Conservation (phyloP, 1,140 invertebrate genomes). For the Oreohelix idahoensis region DNA sequence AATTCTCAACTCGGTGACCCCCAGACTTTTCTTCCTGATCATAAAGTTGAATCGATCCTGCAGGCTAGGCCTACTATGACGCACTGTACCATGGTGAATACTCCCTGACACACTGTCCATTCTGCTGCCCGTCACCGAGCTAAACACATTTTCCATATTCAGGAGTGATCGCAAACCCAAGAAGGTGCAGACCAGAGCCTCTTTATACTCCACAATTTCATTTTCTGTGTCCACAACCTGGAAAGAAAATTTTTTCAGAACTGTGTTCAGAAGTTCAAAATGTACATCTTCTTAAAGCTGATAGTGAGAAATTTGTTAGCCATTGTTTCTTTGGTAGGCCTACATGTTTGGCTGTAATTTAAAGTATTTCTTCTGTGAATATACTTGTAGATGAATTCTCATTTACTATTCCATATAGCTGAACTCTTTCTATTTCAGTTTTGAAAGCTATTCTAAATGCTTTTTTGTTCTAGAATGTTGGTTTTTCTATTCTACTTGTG, state of each 20-base stretch:
- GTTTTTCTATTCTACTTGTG: no score
- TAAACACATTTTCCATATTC: constrained; percentile 59
- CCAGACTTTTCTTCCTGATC: not conserved
- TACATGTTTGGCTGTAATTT: no score
- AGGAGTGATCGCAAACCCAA: constrained; percentile 64
- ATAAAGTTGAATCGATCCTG: constrained; percentile 16
- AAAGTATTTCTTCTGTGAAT: no score
- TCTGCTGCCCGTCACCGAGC: constrained; percentile 57
- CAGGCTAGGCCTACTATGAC: not conserved
- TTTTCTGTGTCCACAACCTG: constrained; percentile 53
- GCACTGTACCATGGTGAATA: constrained; percentile 55
- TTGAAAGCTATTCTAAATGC: no score
- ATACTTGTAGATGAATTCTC: no score
- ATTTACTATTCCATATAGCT: no score
- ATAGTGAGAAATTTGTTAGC: no score
- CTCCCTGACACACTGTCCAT: constrained; percentile 62
- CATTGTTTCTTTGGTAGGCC: no score
- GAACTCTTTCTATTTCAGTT: no score
- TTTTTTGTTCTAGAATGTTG: no score
- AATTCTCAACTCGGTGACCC: not conserved
- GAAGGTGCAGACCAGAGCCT: constrained; percentile 66
- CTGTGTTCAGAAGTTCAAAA: no score
- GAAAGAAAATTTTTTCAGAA: not conserved
- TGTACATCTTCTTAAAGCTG: no score
- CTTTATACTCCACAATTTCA: constrained; percentile 65